Conservation (phyloP, 2,888 invertebrate genomes). For the Cheilosia pagana region DNA sequence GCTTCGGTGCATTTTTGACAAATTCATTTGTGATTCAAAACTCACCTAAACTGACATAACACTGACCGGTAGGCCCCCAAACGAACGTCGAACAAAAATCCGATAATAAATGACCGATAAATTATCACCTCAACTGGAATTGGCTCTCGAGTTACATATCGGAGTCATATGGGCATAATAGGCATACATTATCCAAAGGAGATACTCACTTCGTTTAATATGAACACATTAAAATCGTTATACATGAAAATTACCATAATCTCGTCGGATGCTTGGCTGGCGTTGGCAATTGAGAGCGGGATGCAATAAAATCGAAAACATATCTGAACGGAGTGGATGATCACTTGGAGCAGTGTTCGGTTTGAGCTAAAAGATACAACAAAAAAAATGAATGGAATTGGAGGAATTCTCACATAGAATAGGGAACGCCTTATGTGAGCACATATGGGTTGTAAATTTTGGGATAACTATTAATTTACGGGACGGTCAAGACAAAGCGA, state of each 20-base stretch:
- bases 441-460: constrained; percentile 77
- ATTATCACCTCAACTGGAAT: constrained; percentile 73
- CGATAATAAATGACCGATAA: constrained; percentile 62
- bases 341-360: constrained; percentile 14
- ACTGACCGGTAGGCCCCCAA: constrained; percentile 20
- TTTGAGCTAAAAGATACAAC: background rate
- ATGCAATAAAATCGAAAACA: constrained; percentile 66
- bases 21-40: constrained; percentile 49
- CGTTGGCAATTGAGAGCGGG: constrained; percentile 60
- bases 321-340: constrained; percentile 40
- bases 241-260: constrained; percentile 71
- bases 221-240: constrained; percentile 68
- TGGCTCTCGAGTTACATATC: constrained; percentile 28
- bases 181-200: constrained; percentile 24
- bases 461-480: constrained; percentile 81
- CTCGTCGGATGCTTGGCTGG: constrained; percentile 58
- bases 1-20: constrained; percentile 44
- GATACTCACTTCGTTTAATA: constrained; percentile 51
- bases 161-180: constrained; percentile 25
- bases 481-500: constrained; percentile 70
- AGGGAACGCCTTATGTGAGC: constrained; percentile 15
- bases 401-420: constrained; percentile 53
- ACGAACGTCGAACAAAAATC: constrained; percentile 25
- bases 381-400: constrained; percentile 53
- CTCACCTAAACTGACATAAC: constrained; percentile 28